Conservation (phyloP, 37 sponge, comb jelly and placozoan species). For the Oscarella lobularis region DNA sequence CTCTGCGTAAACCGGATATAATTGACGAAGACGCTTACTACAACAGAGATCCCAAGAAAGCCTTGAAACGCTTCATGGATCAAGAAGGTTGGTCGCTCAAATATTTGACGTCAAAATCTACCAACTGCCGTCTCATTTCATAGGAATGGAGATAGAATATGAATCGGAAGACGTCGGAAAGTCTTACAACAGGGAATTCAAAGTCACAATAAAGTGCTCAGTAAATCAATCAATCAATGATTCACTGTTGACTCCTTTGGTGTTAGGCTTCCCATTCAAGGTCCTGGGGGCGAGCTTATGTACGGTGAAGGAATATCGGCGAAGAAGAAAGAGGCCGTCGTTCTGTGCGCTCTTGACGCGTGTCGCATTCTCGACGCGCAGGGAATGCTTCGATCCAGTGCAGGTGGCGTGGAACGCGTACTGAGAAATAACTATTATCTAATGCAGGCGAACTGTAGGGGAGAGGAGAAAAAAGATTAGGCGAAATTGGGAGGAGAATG, state of each 20-base stretch:
- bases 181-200: slow-evolving; percentile 6
- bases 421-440: no score
- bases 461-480: background rate
- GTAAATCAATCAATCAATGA: background rate
- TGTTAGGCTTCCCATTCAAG: slow-evolving; percentile 62
- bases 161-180: slow-evolving; percentile 56
- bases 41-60: slow-evolving; percentile 82
- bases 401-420: background rate
- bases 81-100: slow-evolving; percentile 44
- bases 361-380: slow-evolving; percentile 68
- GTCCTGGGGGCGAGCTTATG: slow-evolving; percentile 36
- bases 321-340: slow-evolving; percentile 83
- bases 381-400: slow-evolving; percentile 46
- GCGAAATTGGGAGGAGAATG: slow-evolving; percentile 69
- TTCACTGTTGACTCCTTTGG: background rate
- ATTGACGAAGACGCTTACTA: slow-evolving; percentile 30
- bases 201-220: background rate
- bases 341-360: slow-evolving; percentile 73
- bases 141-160: slow-evolving; percentile 72
- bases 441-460: no score
- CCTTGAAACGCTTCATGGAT: slow-evolving; percentile 72
- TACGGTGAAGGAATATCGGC: slow-evolving; percentile 61
- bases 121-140: background rate
- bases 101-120: background rate
- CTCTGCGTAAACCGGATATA: no score